Evolutionary conservation across 2,797 vertebrate species (phyloP).

Genomic region (Danionella dracula): DNA sequence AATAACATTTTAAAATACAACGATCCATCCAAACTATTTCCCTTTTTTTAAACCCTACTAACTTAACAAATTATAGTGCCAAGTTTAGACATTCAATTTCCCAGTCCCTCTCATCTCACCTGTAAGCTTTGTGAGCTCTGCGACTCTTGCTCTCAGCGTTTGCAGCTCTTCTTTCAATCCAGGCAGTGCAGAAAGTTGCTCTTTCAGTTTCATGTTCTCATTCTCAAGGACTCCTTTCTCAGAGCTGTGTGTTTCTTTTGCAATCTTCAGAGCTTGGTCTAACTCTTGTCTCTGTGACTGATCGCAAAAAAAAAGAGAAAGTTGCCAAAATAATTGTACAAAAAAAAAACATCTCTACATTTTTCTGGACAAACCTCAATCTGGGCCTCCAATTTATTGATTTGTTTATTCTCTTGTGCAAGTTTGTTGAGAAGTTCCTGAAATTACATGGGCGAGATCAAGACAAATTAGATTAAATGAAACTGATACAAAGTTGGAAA

Average conservation of each 20-base stretch:
- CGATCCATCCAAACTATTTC: no score
- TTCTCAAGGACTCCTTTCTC: conserved; percentile 47
- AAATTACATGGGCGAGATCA: conserved; percentile 33
- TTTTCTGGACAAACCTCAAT: conserved; percentile 72
- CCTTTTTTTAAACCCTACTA: no score
- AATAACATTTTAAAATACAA: no score
- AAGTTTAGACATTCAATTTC: no score
- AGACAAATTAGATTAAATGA: neutral
- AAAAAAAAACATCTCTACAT: neutral
- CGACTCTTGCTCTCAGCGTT: conserved; percentile 59
- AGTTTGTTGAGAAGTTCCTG: conserved; percentile 79
- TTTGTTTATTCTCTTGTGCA: conserved; percentile 87
- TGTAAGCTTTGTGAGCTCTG: conserved; percentile 60
- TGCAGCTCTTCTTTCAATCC: conserved; percentile 73
- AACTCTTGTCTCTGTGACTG: conserved; percentile 83
- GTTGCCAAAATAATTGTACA: neutral
- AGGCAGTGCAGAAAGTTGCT: conserved; percentile 63
- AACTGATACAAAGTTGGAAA: neutral
- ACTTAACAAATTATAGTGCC: no score
- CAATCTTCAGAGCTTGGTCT: conserved; percentile 54
- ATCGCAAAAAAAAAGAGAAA: neutral
- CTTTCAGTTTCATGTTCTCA: conserved; percentile 69
- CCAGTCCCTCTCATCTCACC: conserved; percentile 47
- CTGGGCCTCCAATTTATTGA: conserved; percentile 78
- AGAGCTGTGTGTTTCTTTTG: conserved; percentile 39